Conservation (phyloP, 2,888 invertebrate genomes). For the Lepidocyrtinus sp. region DNA sequence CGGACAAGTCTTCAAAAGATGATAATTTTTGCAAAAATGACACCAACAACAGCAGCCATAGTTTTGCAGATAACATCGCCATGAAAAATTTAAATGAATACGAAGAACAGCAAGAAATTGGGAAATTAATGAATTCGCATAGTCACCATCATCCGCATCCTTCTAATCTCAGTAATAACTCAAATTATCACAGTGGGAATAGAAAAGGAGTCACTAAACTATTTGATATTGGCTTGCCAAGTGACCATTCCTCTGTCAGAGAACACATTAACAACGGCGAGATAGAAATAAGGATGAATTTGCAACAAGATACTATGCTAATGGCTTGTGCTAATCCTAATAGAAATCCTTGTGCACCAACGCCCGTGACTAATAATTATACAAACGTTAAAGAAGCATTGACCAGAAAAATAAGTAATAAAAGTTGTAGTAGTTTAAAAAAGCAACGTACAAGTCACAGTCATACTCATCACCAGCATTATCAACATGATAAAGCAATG, state of each 20-base stretch:
- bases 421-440: conserved; percentile 35
- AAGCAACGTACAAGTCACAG: conserved; percentile 21
- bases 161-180: conserved; percentile 29
- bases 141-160: not conserved
- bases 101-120: conserved; percentile 38
- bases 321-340: conserved; percentile 32
- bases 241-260: conserved; percentile 19
- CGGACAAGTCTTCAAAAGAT: conserved; percentile 12
- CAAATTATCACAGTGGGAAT: conserved; percentile 21
- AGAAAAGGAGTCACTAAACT: conserved; percentile 26
- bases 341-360: not conserved
- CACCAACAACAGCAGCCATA: conserved; percentile 40
- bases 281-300: not conserved
- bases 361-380: conserved; percentile 61
- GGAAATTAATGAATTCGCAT: conserved; percentile 38
- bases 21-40: conserved; percentile 34
- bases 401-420: conserved; percentile 55
- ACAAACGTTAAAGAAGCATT: conserved; percentile 66
- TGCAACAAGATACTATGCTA: conserved; percentile 25
- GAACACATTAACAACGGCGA: conserved; percentile 11
- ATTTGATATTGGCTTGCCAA: conserved; percentile 30
- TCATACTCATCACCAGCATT: not conserved
- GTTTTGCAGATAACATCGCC: conserved; percentile 8
- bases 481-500: conserved; percentile 15
- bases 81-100: conserved; percentile 36